Evolutionary conservation across 2,797 vertebrate genomes (phyloP), one percentile per base, ranked within the genome.

Genomic region (Danio tinwini): DNA sequence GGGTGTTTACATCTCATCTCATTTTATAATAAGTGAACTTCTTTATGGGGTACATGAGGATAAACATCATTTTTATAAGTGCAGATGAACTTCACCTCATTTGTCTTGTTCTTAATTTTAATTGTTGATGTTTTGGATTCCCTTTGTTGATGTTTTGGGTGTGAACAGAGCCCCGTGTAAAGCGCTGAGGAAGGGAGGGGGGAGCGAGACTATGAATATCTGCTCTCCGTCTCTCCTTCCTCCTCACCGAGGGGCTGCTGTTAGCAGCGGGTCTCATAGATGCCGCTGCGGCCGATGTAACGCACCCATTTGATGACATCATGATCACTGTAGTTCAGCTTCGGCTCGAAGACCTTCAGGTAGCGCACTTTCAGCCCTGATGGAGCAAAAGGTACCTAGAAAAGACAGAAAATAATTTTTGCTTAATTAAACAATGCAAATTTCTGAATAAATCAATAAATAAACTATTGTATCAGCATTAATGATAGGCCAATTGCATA

Each of bases 291-390:
- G 78, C 96, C 95, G 4, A 96, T 96, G 91, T 96, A 96, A 85
- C 95, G 94, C 87, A 96, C 96, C 95, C 96, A 96, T 96, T 96
- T 96, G 81, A 96, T 96, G 89, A 96, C 96, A 21, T 96, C 95
- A 0, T 96, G 96, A 90, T 96, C 96, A 89, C 96, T 96, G 94
- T 96, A 96, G 93, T 96, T 96, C 93, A 96, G 92, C 93, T 96
- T 96, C 84, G 96, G 95, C 88, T 96, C 95, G 74, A 96, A 96
- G 78, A 96, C 96, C 91, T 96, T 96, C 90, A 96, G 92, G 90
- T 96, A 96, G 79, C 95, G 95, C 89, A 96, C 96, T 91, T 96
- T 96, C 85, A 96, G 94, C 76, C 96, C 95, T 14, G 95, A 96
- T 52, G 96, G 96, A 0, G 95, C 96, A 5, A 96, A 96, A 0